These are phyloP conservation scores for Atrina japonica DNA, from an alignment of 2,888 invertebrate species.

Conservation along the genomic window DNA sequence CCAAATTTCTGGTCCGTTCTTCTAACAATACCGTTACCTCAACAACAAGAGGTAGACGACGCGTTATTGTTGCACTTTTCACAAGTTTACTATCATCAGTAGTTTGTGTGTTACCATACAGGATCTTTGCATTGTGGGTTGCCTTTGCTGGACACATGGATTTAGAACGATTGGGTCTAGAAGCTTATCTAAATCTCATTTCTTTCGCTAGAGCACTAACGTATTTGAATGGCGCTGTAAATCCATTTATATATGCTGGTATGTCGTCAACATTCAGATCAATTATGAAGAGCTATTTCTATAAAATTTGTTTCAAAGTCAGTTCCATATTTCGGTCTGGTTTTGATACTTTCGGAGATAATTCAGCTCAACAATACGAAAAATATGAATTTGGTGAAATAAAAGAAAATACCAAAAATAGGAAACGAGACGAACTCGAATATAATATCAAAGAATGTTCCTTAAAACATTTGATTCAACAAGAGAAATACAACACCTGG, in stretches of 20 bases:
- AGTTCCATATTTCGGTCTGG: too few species aligned
- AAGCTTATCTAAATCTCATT: constrained; percentile 52
- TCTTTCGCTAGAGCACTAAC: constrained; percentile 57
- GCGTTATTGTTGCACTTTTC: constrained; percentile 57
- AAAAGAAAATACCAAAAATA: too few species aligned
- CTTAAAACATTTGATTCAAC: too few species aligned
- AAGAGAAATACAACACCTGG: too few species aligned
- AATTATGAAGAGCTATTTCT: too few species aligned
- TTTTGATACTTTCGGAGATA: too few species aligned
- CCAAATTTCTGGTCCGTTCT: constrained; percentile 20
- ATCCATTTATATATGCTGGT: constrained; percentile 64
- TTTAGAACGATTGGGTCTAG: constrained; percentile 51
- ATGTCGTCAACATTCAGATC: constrained; percentile 55
- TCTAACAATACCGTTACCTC: constrained; percentile 20
- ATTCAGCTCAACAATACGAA: too few species aligned
- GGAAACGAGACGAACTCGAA: too few species aligned
- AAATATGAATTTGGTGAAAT: too few species aligned
- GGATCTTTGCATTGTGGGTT: constrained; percentile 57
- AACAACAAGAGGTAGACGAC: constrained; percentile 32
- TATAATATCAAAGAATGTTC: too few species aligned
- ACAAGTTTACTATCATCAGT: constrained; percentile 58
- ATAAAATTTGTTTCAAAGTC: too few species aligned
- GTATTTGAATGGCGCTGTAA: constrained; percentile 74
- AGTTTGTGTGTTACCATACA: constrained; percentile 59
- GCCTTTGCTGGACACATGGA: constrained; percentile 48